Conservation (phyloP, 2,113 vertebrate genomes). For the Tachycineta bicolor region DNA sequence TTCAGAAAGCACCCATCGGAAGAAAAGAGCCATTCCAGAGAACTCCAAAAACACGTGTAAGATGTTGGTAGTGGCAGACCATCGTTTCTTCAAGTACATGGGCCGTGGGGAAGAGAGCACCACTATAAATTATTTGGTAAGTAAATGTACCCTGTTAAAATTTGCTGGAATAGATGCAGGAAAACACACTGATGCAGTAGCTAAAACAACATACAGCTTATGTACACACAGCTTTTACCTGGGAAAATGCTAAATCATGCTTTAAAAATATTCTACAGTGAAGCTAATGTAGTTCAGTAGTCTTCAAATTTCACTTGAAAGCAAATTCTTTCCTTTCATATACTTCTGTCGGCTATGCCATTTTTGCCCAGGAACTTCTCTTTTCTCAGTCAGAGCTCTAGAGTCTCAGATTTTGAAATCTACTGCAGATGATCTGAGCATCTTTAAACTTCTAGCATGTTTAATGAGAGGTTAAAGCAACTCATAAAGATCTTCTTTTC, state of each 20-base stretch:
- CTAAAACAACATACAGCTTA: background rate
- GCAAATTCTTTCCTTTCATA: background rate
- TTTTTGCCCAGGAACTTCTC: background rate
- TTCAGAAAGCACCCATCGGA: slow-evolving; percentile 72
- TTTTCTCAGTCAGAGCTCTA: background rate
- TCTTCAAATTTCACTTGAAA: background rate
- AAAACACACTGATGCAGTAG: background rate
- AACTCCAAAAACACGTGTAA: slow-evolving; percentile 91
- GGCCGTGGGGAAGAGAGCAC: slow-evolving; percentile 93
- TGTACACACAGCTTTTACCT: background rate
- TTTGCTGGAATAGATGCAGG: background rate
- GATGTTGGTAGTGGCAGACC: slow-evolving; percentile 93
- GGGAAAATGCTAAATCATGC: background rate
- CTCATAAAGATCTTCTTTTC: background rate
- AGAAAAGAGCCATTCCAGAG: slow-evolving; percentile 76
- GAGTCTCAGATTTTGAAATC: background rate
- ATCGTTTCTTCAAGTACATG: slow-evolving; percentile 94
- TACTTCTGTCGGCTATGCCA: background rate
- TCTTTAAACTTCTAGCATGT: background rate
- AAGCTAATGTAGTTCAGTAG: background rate
- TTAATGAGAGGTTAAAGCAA: background rate
- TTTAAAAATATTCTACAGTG: background rate
- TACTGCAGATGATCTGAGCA: background rate
- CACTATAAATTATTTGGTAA: slow-evolving; percentile 95
- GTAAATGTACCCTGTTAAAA: background rate